These are phyloP conservation scores for Hycleus phaleratus DNA, from an alignment of 1,140 invertebrate genomes.

Conservation along the genomic window DNA sequence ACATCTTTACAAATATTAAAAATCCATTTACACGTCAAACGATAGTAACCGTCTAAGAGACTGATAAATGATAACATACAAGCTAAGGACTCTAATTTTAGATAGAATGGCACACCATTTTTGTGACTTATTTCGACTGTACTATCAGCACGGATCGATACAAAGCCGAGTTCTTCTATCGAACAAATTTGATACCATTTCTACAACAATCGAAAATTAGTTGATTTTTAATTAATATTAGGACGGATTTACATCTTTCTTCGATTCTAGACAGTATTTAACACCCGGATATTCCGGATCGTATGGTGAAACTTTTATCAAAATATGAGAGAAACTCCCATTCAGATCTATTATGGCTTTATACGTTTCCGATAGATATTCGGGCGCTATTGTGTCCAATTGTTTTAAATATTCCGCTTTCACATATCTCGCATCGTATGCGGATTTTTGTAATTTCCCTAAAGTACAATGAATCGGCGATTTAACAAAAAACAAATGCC, in stretches of 20 bases:
- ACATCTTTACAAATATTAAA: conserved; percentile 79
- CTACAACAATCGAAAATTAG: conserved; percentile 10
- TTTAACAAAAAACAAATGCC: conserved; percentile 66
- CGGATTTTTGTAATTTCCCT: conserved; percentile 50
- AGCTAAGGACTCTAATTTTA: conserved; percentile 55
- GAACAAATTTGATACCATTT: conserved; percentile 67
- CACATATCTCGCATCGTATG: conserved; percentile 56
- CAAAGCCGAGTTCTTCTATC: conserved; percentile 74
- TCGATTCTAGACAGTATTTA: conserved; percentile 50
- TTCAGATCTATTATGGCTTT: conserved; percentile 57
- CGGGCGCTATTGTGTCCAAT: conserved; percentile 66
- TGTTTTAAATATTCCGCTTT: conserved; percentile 73
- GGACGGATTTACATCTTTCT: conserved; percentile 48
- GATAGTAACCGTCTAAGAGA: conserved; percentile 79
- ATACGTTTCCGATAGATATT: conserved; percentile 73
- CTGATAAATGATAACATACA: conserved; percentile 74
- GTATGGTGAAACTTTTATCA: conserved; percentile 61
- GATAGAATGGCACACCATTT: conserved; percentile 68
- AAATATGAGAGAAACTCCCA: conserved; percentile 49
- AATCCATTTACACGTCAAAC: conserved; percentile 80
- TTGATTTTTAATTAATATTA: too few relatives aligned
- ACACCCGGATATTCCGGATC: conserved; percentile 58
- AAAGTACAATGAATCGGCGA: conserved; percentile 63
- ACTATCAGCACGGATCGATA: conserved; percentile 61
- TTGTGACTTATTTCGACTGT: conserved; percentile 70